Evolutionary conservation across 92 coral and sea anemone genomes (phyloP).

Genomic region (Siderastrea radians): DNA sequence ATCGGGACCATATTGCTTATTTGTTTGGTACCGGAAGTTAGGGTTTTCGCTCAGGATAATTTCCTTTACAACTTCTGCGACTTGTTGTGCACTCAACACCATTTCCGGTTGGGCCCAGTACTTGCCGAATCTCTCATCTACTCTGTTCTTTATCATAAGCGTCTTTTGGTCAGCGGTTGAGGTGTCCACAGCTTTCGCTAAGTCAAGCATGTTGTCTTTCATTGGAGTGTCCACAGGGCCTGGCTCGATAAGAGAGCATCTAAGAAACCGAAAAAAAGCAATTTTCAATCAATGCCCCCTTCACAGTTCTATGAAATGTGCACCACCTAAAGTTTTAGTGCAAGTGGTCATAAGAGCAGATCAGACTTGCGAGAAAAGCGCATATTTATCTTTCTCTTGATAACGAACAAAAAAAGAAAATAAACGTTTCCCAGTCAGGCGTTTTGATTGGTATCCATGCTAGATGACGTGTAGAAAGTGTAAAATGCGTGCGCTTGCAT

Average conservation of each 20-base stretch:
- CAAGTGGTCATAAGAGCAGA: neutral
- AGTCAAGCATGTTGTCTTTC: conserved; percentile 11
- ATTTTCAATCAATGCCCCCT: neutral
- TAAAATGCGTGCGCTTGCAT: too few relatives aligned
- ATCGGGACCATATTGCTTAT: conserved; percentile 68
- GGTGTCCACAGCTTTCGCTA: conserved; percentile 3
- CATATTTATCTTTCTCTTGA: too few relatives aligned
- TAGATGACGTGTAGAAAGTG: too few relatives aligned
- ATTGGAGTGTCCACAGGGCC: conserved; percentile 70
- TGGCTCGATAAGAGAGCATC: conserved; percentile 88
- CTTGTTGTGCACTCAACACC: conserved; percentile 64
- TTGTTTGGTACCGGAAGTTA: conserved; percentile 88
- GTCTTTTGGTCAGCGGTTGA: conserved; percentile 78
- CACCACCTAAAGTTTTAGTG: neutral
- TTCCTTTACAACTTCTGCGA: conserved; percentile 81
- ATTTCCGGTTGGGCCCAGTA: conserved; percentile 25
- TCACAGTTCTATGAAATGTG: neutral
- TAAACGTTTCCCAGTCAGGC: too few relatives aligned
- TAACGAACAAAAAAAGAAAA: too few relatives aligned
- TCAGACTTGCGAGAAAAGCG: too few relatives aligned
- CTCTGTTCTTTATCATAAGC: conserved; percentile 67
- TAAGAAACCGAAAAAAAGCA: neutral
- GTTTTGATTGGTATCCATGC: too few relatives aligned
- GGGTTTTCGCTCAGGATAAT: conserved; percentile 81
- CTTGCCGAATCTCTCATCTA: neutral